Conservation (phyloP, 2,888 invertebrate genomes). For the Pedicia rivosa region DNA sequence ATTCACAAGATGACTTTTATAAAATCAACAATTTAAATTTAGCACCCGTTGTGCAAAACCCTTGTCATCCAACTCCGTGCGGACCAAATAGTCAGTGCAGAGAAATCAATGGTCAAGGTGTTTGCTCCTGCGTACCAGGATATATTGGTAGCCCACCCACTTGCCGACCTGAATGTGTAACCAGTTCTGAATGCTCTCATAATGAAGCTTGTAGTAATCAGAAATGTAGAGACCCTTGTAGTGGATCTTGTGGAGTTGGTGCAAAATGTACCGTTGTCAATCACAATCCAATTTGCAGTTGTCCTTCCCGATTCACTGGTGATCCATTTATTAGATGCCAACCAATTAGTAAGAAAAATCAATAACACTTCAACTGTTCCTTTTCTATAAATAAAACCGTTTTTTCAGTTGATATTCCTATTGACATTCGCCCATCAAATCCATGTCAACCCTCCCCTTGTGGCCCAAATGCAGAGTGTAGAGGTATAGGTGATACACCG, state of each 20-base stretch:
- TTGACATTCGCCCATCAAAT: slow-evolving; percentile 23
- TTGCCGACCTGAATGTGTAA: slow-evolving; percentile 54
- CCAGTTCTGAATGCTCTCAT: slow-evolving; percentile 52
- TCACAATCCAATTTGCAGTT: slow-evolving; percentile 66
- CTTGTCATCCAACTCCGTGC: slow-evolving; percentile 54
- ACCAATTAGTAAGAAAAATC: slow-evolving; percentile 31
- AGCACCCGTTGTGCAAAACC: slow-evolving; percentile 34
- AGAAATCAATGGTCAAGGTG: slow-evolving; percentile 41
- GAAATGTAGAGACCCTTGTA: slow-evolving; percentile 60
- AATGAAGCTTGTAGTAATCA: slow-evolving; percentile 50
- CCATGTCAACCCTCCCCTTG: slow-evolving; percentile 50
- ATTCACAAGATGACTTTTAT: slow-evolving; percentile 21
- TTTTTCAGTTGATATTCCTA: slow-evolving; percentile 49
- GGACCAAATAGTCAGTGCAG: slow-evolving; percentile 53
- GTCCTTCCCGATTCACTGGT: slow-evolving; percentile 47
- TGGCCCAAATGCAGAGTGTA: slow-evolving; percentile 45
- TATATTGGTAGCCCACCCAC: slow-evolving; percentile 54
- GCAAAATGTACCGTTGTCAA: slow-evolving; percentile 59
- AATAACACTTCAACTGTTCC: not conserved
- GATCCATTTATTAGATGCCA: slow-evolving; percentile 57
- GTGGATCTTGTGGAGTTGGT: slow-evolving; percentile 52
- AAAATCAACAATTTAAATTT: slow-evolving; percentile 11
- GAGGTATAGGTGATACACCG: slow-evolving; percentile 44
- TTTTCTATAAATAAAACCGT: slow-evolving; percentile 58
- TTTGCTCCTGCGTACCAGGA: slow-evolving; percentile 45